Evolutionary conservation across 1,140 invertebrate species (phyloP).

Genomic region (Bombus confusus): DNA sequence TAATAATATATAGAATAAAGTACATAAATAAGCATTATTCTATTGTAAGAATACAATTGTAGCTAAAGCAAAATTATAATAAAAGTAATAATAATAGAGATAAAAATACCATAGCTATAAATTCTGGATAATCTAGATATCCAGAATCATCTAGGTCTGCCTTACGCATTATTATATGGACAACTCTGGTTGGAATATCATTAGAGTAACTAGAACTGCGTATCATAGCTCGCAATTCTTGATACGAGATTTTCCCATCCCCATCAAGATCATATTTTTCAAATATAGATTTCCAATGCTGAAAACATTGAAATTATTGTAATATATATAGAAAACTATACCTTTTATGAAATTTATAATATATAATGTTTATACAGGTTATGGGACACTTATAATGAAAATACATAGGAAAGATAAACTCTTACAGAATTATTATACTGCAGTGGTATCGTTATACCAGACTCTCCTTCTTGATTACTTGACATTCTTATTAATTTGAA

Average conservation of each 20-base stretch:
- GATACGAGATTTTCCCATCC: slow-evolving; percentile 88
- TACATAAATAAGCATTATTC: not conserved
- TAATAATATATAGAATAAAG: not conserved
- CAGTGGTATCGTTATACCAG: slow-evolving; percentile 77
- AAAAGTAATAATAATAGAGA: not conserved
- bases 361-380: slow-evolving; percentile 17
- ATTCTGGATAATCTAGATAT: slow-evolving; percentile 90
- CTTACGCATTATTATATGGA: slow-evolving; percentile 87
- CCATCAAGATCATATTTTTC: slow-evolving; percentile 89
- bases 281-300: slow-evolving; percentile 81
- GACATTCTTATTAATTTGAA: slow-evolving; percentile 79
- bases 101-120: slow-evolving; percentile 87
- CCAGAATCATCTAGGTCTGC: slow-evolving; percentile 89
- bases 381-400: slow-evolving; percentile 1
- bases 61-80: not conserved
- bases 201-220: slow-evolving; percentile 85
- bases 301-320: slow-evolving; percentile 38
- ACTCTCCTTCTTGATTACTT: slow-evolving; percentile 74
- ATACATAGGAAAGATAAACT: slow-evolving; percentile 25
- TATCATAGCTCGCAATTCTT: slow-evolving; percentile 87
- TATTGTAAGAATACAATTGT: not conserved
- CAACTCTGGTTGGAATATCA: slow-evolving; percentile 88
- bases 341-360: not conserved
- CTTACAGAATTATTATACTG: slow-evolving; percentile 79
- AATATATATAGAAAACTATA: not conserved